Conservation (phyloP, 2,888 invertebrate genomes). For the Cantharis rufa region DNA sequence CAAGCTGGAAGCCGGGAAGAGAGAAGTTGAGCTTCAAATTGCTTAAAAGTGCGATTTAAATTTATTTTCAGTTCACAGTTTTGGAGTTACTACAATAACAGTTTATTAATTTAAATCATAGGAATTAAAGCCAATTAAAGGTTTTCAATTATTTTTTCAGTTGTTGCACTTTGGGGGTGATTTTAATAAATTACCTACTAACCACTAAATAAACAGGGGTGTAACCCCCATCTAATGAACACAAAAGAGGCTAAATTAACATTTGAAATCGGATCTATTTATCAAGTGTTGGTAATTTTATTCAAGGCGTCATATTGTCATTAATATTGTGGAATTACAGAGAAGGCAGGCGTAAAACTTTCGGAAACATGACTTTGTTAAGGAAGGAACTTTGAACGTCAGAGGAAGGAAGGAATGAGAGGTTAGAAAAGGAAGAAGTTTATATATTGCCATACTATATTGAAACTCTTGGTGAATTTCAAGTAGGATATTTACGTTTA, state of each 20-base stretch:
- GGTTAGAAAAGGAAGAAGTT: constrained; percentile 30
- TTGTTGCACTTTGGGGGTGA: neutral
- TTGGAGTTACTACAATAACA: too few species aligned
- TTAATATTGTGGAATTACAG: constrained; percentile 43
- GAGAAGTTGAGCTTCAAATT: too few species aligned
- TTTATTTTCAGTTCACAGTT: too few species aligned
- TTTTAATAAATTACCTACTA: neutral
- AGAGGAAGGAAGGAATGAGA: constrained; percentile 28
- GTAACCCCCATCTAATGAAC: neutral
- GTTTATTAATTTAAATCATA: too few species aligned
- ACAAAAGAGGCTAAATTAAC: constrained; percentile 12
- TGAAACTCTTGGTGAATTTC: constrained; percentile 40
- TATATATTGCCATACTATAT: constrained; percentile 42
- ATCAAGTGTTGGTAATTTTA: constrained; percentile 37
- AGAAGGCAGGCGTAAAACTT: constrained; percentile 27
- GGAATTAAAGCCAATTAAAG: too few species aligned
- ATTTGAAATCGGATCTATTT: constrained; percentile 26
- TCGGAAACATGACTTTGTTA: constrained; percentile 28
- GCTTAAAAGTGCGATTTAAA: too few species aligned
- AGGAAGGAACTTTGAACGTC: constrained; percentile 31
- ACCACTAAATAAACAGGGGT: neutral
- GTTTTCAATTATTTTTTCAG: neutral
- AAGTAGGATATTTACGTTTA: constrained; percentile 36
- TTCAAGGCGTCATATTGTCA: constrained; percentile 30
- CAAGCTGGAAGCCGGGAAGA: too few species aligned